These are phyloP conservation scores for Xyliphius kryptos DNA, from an alignment of 2,113 vertebrate species.

Conservation along the genomic window DNA sequence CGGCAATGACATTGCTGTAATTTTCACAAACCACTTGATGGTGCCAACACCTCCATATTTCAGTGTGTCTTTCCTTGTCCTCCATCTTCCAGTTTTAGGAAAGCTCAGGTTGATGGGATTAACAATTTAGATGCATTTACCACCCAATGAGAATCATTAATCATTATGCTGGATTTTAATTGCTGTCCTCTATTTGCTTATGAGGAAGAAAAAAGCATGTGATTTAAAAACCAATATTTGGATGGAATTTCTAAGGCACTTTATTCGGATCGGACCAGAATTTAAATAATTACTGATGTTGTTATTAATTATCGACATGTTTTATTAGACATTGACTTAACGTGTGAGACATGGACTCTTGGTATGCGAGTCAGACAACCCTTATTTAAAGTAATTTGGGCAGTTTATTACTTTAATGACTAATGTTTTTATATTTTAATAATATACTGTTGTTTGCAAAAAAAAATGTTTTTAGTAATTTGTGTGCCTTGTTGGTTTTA, in stretches of 20 bases:
- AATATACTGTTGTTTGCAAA: background rate
- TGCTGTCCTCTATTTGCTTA: conserved; percentile 15
- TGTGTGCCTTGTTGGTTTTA: conserved; percentile 10
- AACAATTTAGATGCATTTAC: background rate
- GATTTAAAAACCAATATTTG: background rate
- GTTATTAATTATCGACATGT: no score
- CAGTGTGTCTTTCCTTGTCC: conserved; percentile 7
- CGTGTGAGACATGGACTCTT: no score
- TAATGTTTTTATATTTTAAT: background rate
- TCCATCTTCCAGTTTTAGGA: conserved; percentile 13
- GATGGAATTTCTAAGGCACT: conserved; percentile 6
- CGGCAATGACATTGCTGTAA: background rate
- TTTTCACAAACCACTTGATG: conserved; percentile 54
- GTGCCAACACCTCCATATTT: conserved; percentile 46
- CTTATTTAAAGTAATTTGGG: conserved; percentile 2
- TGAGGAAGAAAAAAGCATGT: background rate
- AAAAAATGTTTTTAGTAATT: background rate
- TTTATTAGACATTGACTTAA: no score
- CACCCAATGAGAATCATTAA: background rate
- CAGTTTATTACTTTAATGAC: conserved; percentile 1
- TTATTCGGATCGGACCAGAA: conserved; percentile 13
- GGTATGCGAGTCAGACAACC: background rate
- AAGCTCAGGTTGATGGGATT: background rate
- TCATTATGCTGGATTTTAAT: background rate
- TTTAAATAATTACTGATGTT: no score